phyloP scores from a whole-genome alignment of 2,113 vertebrate genomes.

The Toxotes chatareus region DNA sequence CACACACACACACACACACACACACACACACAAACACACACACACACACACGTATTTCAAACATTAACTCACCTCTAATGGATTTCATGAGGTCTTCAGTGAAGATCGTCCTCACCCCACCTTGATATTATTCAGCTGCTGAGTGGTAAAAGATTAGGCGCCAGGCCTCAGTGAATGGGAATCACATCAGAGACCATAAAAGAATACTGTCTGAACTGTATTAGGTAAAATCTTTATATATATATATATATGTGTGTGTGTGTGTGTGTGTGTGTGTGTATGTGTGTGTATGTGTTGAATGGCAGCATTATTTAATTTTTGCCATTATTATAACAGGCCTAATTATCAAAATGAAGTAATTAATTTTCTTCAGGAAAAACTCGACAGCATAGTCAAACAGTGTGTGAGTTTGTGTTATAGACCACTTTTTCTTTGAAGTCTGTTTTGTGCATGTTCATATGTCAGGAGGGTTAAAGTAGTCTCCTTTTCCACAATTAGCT shows the following conservation, averaged over 20 bases:
- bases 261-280: neutral
- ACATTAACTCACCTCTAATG: conserved; percentile 39
- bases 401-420: neutral
- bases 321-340: conserved; percentile 20
- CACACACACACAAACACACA: neutral
- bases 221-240: conserved; percentile 32
- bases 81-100: conserved; percentile 33
- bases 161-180: neutral
- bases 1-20: neutral
- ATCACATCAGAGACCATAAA: conserved; percentile 23
- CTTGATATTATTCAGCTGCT: conserved; percentile 31
- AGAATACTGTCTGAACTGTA: neutral
- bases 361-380: neutral
- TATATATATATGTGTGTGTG: neutral
- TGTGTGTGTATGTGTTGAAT: neutral
- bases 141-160: conserved; percentile 32
- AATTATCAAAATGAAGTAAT: conserved; percentile 33
- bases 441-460: neutral
- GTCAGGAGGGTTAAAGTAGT: neutral
- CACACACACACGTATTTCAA: neutral
- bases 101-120: conserved; percentile 19
- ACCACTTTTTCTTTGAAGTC: neutral
- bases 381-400: neutral
- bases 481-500: no score
- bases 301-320: neutral